Percentiles rank a stretch among this genome's conserved stretches.
phyloP scores from a whole-genome alignment of 2,888 invertebrate genomes.

The Trypoxylon attenuatum region DNA sequence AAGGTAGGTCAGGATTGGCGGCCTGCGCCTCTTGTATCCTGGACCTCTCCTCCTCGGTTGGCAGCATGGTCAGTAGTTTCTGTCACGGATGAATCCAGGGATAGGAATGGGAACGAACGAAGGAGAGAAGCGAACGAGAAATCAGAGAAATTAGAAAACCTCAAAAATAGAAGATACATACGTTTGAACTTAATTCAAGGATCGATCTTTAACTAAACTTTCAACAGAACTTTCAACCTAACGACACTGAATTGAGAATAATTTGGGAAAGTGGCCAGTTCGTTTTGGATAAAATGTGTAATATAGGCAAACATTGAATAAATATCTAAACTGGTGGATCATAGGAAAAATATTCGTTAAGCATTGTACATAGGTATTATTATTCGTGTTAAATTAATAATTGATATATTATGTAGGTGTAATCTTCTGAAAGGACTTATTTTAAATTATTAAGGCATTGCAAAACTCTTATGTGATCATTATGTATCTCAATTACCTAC shows the following conservation, averaged over 20 bases:
- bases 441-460: too few relatives aligned
- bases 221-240: background rate
- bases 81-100: slow-evolving; percentile 64
- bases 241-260: slow-evolving; percentile 17
- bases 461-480: too few relatives aligned
- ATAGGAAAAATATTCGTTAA: slow-evolving; percentile 1
- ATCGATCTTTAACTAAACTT: slow-evolving; percentile 30
- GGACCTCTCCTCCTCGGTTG: slow-evolving; percentile 96
- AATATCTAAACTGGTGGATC: slow-evolving; percentile 5
- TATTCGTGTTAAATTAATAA: too few relatives aligned
- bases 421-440: too few relatives aligned
- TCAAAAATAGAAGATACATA: slow-evolving; percentile 19
- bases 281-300: background rate
- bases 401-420: too few relatives aligned
- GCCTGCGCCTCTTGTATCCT: slow-evolving; percentile 97
- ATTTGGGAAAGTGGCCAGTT: slow-evolving; percentile 31
- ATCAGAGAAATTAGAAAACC: slow-evolving; percentile 50
- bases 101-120: slow-evolving; percentile 32
- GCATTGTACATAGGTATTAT: too few relatives aligned
- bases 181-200: slow-evolving; percentile 32
- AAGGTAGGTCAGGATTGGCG: slow-evolving; percentile 90
- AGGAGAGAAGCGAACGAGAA: slow-evolving; percentile 45
- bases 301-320: slow-evolving; percentile 12
- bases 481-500: too few relatives aligned
- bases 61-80: slow-evolving; percentile 97